Evolutionary conservation across 37 sponge, comb jelly and placozoan species (phyloP).

Genomic region (Ianthella basta): DNA sequence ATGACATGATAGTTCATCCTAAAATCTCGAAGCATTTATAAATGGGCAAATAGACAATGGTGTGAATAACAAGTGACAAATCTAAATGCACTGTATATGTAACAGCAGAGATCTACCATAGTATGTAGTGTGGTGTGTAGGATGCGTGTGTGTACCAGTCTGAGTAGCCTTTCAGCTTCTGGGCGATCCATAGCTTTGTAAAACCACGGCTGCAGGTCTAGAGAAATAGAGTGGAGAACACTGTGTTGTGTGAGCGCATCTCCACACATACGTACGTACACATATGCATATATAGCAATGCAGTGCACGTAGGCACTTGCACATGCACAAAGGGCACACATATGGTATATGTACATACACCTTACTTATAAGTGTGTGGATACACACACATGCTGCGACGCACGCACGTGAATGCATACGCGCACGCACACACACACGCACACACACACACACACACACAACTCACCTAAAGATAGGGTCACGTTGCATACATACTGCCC

Average conservation of each 20-base stretch:
- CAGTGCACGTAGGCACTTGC: background rate
- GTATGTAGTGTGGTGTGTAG: too few relatives aligned
- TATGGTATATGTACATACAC: too few relatives aligned
- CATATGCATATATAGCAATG: background rate
- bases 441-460: too few relatives aligned
- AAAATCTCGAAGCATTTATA: too few relatives aligned
- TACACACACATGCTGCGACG: background rate
- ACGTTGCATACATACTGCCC: conserved; percentile 10
- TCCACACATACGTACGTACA: background rate
- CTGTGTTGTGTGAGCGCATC: background rate
- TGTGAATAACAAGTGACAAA: background rate
- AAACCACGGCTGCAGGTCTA: conserved; percentile 57
- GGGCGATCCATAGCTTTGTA: conserved; percentile 77
- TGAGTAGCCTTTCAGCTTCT: conserved; percentile 74
- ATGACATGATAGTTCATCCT: too few relatives aligned
- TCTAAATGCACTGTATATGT: too few relatives aligned
- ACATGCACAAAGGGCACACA: too few relatives aligned
- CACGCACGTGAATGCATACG: too few relatives aligned
- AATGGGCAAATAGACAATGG: too few relatives aligned
- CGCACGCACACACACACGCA: too few relatives aligned
- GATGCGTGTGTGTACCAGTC: conserved; percentile 51
- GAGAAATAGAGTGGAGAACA: background rate
- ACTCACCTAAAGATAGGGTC: background rate
- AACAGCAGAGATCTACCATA: too few relatives aligned
- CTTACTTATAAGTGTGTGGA: too few relatives aligned